Base-by-base conservation (phyloP, 2,888 invertebrate species). In the Deilephila porcellus region DNA sequence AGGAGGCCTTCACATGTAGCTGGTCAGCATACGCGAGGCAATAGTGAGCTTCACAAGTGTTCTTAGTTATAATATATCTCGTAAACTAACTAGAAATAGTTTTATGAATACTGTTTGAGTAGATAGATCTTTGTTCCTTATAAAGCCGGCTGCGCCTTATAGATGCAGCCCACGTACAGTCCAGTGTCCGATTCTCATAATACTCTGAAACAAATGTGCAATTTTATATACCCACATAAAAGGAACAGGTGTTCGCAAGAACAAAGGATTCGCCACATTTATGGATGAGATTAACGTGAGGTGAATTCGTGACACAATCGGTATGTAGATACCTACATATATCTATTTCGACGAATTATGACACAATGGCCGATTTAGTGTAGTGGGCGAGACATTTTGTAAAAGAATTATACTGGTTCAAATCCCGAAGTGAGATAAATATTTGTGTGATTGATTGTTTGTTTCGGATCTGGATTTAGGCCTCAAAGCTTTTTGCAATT, bases 101-200 rank as follows among this genome's bases (percentile, higher is more conserved):
- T 88, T 87, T 88, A 90, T 88, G 91, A 94, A 94, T 94, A 94
- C 94, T 94, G 94, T 93, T 93, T 88, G 87, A 88, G 88, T 91
- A 91, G 90, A 91, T 91, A 93, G 93, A 93, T 93, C 93, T 91
- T 91, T 88, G 84, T 93, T 93, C 92, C 92, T 84, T 88, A 81
- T 85, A 86, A 88, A 88, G 86, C 87, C 85, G 88, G 84, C 83
- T 86, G 86, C 86, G 85, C 85, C 88, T 88, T 86, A 81, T 77
- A 88, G 87, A 87, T 87, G 88, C 88, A 86, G 80, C 86, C 83
- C 82, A 81, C 81, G 82, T 82, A 80, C 86, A 79, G 81, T 85
- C 83, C 87, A 85, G 84, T 84, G 84, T 83, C 83, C 85, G 86
- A 84, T 85, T 85, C 85, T 86, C 85, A 81, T 91, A 90, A 91